phyloP scores from a whole-genome alignment of 2,797 vertebrate genomes.

The Hozukius guyotensis region DNA sequence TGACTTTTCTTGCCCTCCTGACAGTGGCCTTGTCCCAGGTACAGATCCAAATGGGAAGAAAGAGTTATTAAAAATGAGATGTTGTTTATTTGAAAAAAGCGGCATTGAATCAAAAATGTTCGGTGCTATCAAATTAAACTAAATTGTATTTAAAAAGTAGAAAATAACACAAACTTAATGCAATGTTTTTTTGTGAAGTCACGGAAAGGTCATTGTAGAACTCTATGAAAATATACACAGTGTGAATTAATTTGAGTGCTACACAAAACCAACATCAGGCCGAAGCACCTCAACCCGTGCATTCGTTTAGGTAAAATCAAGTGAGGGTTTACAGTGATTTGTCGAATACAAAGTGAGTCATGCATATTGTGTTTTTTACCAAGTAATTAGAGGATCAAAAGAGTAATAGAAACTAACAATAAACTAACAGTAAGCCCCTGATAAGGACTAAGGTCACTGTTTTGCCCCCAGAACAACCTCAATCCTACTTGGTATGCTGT shows the following conservation, averaged over 20 bases:
- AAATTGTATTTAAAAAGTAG: not conserved
- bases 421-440: not conserved
- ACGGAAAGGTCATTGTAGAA: not conserved
- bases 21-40: not conserved
- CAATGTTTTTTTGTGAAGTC: not conserved
- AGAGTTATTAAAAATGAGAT: not conserved
- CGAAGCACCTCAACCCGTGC: not conserved
- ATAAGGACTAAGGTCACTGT: constrained; percentile 8
- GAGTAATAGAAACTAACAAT: constrained; percentile 4
- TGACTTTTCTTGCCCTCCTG: not conserved
- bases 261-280: not conserved
- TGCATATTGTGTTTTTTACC: not conserved
- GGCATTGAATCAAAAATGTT: not conserved
- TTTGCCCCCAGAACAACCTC: not conserved
- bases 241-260: not conserved
- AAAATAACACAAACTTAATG: not conserved
- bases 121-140: not conserved
- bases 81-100: not conserved
- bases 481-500: not conserved
- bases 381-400: not conserved
- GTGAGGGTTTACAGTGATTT: not conserved
- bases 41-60: not conserved
- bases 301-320: not conserved
- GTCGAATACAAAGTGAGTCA: not conserved
- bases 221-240: not conserved